A percentile compares a stretch with the other conserved stretches of the same genome.
Conservation (phyloP, 1,140 invertebrate species). For the Drosophila guanche region DNA sequence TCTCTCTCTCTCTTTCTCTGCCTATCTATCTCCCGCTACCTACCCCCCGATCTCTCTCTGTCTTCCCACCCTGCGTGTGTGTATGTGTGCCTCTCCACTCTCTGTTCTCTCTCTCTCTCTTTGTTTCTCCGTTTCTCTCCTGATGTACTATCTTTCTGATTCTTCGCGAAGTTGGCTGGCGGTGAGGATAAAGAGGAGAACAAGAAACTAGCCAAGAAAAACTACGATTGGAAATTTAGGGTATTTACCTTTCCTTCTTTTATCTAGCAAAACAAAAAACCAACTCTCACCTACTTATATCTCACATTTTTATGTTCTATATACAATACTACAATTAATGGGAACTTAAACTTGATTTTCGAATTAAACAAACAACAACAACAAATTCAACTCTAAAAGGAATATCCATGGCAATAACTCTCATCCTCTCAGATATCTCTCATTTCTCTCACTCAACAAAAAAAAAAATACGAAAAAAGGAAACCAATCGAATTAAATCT, state of each 20-base stretch:
- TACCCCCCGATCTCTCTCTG: conserved; percentile 37
- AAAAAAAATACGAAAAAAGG: too few relatives aligned
- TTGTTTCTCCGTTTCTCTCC: conserved; percentile 37
- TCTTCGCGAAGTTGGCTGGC: conserved; percentile 77
- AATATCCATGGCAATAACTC: conserved; percentile 13
- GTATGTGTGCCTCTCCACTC: conserved; percentile 34
- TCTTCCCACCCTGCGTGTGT: conserved; percentile 18
- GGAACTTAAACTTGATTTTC: conserved; percentile 14
- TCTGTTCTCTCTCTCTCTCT: conserved; percentile 38
- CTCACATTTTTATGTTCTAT: conserved; percentile 51
- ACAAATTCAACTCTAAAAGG: conserved; percentile 9
- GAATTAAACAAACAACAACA: conserved; percentile 27
- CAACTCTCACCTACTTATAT: conserved; percentile 32
- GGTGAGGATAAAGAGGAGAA: conserved; percentile 85
- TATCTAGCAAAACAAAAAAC: conserved; percentile 32
- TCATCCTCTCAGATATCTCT: conserved; percentile 39
- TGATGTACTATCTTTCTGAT: conserved; percentile 23
- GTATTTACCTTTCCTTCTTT: conserved; percentile 84
- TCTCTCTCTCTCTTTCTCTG: conserved; percentile 38
- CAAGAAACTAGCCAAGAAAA: conserved; percentile 86
- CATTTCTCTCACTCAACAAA: conserved; percentile 19
- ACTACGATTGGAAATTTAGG: conserved; percentile 92
- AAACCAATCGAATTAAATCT: conserved; percentile 1
- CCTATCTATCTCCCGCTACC: conserved; percentile 41
- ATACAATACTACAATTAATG: conserved; percentile 20